Conservation (phyloP, 2,797 vertebrate species). For the Amblyopsis hoosieri region DNA sequence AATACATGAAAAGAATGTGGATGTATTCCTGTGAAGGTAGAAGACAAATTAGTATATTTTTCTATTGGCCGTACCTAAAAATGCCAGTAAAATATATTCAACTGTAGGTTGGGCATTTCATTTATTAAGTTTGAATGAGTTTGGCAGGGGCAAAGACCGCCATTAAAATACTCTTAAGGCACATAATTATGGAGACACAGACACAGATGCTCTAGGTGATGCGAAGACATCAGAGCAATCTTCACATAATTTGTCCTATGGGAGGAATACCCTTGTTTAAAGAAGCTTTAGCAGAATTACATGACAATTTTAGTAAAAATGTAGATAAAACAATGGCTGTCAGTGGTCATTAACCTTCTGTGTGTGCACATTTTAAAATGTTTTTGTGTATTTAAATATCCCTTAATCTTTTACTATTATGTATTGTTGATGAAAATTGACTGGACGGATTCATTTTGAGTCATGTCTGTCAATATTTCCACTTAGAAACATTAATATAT, state of each 20-base stretch:
- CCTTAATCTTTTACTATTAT: too few relatives aligned
- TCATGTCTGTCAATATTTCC: not conserved
- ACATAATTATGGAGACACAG: constrained; percentile 62
- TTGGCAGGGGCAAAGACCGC: constrained; percentile 55
- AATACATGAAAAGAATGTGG: not conserved
- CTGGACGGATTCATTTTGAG: too few relatives aligned
- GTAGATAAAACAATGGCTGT: constrained; percentile 35
- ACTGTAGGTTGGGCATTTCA: too few relatives aligned
- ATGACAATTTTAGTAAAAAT: constrained; percentile 54
- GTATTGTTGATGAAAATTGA: too few relatives aligned
- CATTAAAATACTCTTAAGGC: constrained; percentile 61
- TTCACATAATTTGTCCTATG: constrained; percentile 65
- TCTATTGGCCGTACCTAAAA: constrained; percentile 28
- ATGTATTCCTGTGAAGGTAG: too few relatives aligned
- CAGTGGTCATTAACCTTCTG: constrained; percentile 13
- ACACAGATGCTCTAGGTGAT: constrained; percentile 71
- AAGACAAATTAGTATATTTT: constrained; percentile 26
- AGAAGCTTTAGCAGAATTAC: constrained; percentile 60
- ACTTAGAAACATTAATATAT: too few relatives aligned
- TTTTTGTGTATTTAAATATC: not conserved
- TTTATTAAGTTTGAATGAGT: not conserved
- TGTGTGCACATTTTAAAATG: not conserved
- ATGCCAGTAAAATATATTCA: constrained; percentile 35
- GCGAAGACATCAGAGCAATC: constrained; percentile 64
- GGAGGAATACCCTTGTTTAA: constrained; percentile 43